Base-by-base conservation (phyloP, 2,113 vertebrate genomes). In the Panthera tigris region DNA sequence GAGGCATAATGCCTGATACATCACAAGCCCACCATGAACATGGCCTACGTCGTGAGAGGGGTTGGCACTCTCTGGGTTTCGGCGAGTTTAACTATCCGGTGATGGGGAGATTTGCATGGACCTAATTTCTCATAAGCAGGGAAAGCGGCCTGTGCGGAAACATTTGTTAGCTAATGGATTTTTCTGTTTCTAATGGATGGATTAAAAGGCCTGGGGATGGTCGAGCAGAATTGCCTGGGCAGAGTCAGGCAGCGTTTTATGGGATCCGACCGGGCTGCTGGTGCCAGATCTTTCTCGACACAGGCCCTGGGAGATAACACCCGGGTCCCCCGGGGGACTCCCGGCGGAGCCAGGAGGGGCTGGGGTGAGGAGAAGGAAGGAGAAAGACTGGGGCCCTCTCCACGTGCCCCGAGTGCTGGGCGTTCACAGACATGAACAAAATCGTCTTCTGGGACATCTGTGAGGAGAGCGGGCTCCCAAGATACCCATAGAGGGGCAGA, bases 11-110 rank as follows among this genome's bases (percentile, higher is more conserved):
- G 23, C 19, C 57, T 19, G 3, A 5, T 19, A 0, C 48, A 0
- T 25, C 65, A 5, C 2, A 27, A 15, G 39, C 48, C 45, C 4
- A 0, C n/a, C 21, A 0, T 0, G 15, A 16, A 1, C 0, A 48
- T 9, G 16, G 15, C 16, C 5, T 3, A 0, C 19, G 41, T 29
- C 25, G 0, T 7, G 27, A 14, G 63, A 12, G 15, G 9, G 33
- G 45, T 1, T 12, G 50, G 76, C 52, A 14, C n/a, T 41, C 3
- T 57, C 2, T 12, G 36, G 41, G 41, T 0, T 66, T 15, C 5
- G 3, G 36, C 74, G 55, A 3, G 57, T 39, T 13, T 4, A n/a
- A 39, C 57, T 33, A 27, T 41, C 55, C 33, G 41, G 57, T 15
- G 73, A 5, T 10, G 13, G 78, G 45, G 69, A 82, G 45, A 1